Percentiles rank a stretch among this genome's conserved stretches.
These are phyloP conservation scores for Cosmia trapezina DNA, from an alignment of 2,888 invertebrate species.

Conservation along the genomic window DNA sequence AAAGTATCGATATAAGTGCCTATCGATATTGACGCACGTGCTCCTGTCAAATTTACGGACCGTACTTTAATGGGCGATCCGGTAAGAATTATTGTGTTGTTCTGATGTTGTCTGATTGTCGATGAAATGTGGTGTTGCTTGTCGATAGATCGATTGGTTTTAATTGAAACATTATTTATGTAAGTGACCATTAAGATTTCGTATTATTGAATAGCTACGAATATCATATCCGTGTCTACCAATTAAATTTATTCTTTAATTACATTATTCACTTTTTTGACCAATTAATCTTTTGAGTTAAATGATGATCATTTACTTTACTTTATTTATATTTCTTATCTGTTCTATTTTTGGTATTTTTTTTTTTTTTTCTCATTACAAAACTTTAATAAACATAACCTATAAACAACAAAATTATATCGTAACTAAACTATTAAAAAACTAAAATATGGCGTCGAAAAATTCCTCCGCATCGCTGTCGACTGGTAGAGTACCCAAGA, in stretches of 20 bases:
- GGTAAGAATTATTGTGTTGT: conserved; percentile 70
- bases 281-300: background rate
- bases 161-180: conserved; percentile 63
- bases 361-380: too few relatives aligned
- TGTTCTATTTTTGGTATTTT: too few relatives aligned
- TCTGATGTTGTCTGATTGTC: conserved; percentile 69
- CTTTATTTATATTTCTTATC: background rate
- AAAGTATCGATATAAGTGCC: conserved; percentile 63
- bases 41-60: conserved; percentile 77
- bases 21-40: conserved; percentile 73
- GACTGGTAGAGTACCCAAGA: too few relatives aligned
- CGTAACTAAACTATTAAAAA: too few relatives aligned
- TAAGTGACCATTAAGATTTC: conserved; percentile 20
- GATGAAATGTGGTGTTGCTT: conserved; percentile 62
- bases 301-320: background rate
- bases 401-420: too few relatives aligned
- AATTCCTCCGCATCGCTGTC: too few relatives aligned
- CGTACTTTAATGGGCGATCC: conserved; percentile 72
- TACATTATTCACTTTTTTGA: conserved; percentile 22
- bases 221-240: conserved; percentile 19
- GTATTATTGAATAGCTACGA: conserved; percentile 23
- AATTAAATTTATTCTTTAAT: conserved; percentile 34
- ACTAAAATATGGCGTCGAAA: too few relatives aligned
- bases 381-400: too few relatives aligned
- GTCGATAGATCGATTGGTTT: conserved; percentile 56